Conservation (phyloP, 2,797 vertebrate genomes). For the Chloroceryle amazona region DNA sequence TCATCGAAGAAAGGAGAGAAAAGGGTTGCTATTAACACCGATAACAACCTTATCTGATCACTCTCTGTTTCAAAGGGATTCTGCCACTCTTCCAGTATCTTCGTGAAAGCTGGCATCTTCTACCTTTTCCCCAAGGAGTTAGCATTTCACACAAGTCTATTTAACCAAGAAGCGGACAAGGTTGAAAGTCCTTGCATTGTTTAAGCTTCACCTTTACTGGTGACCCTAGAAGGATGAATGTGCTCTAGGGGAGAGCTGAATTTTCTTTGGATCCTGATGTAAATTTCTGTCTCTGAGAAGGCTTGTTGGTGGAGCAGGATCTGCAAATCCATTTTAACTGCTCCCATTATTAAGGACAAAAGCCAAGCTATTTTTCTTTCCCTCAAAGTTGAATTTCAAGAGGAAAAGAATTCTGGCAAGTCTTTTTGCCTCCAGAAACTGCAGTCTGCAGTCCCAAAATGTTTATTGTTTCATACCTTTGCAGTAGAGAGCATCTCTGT, state of each 20-base stretch:
- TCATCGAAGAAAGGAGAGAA: background rate
- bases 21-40: constrained; percentile 25
- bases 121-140: constrained; percentile 34
- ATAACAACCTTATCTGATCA: constrained; percentile 26
- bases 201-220: background rate
- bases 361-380: background rate
- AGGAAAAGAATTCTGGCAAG: background rate
- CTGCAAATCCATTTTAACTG: background rate
- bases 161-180: background rate
- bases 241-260: background rate
- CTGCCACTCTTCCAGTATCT: background rate
- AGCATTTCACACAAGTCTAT: constrained; percentile 14
- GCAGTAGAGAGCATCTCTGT: background rate
- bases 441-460: rapidly evolving
- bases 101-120: background rate
- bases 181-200: background rate
- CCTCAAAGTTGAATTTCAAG: background rate
- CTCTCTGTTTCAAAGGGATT: constrained; percentile 31
- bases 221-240: background rate
- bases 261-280: background rate
- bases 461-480: background rate
- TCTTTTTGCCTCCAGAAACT: background rate
- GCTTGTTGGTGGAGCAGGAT: background rate
- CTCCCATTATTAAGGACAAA: background rate
- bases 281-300: background rate